These are phyloP conservation scores for Bathynomus jamesi DNA, from an alignment of 1,140 invertebrate genomes.

Conservation along the genomic window DNA sequence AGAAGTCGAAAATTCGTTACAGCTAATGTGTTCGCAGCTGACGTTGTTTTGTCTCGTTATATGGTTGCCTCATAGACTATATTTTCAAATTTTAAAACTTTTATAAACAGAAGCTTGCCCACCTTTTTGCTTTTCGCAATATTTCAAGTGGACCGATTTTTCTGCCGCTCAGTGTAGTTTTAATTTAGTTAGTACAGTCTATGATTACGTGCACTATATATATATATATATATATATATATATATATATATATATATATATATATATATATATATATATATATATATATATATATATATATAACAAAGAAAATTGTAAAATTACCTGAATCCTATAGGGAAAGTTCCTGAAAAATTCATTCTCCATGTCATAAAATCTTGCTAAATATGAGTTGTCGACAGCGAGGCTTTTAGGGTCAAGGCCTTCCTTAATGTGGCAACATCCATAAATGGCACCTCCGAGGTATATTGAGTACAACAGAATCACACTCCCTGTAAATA, in stretches of 20 bases:
- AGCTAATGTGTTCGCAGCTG: too few relatives aligned
- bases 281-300: not conserved
- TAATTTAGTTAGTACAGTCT: too few relatives aligned
- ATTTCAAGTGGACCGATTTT: too few relatives aligned
- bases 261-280: not conserved
- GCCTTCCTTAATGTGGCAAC: not conserved
- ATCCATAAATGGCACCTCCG: not conserved
- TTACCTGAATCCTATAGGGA: conserved; percentile 8
- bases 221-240: not conserved
- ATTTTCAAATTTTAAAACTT: too few relatives aligned
- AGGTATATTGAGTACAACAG: not conserved
- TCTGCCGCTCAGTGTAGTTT: too few relatives aligned
- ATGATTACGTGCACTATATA: not conserved
- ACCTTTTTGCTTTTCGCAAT: too few relatives aligned
- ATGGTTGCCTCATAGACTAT: too few relatives aligned
- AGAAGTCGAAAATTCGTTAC: too few relatives aligned
- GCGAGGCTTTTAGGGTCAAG: conserved; percentile 7
- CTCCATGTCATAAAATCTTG: not conserved
- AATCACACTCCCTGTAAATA: too few relatives aligned
- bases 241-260: not conserved
- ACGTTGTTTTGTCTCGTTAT: too few relatives aligned
- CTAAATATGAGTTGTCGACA: conserved; percentile 6
- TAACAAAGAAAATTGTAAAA: not conserved
- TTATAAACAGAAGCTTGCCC: too few relatives aligned
- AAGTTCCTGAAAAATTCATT: conserved; percentile 14